phyloP scores from a whole-genome alignment of 1,140 invertebrate species.

The Zophobas morio region DNA sequence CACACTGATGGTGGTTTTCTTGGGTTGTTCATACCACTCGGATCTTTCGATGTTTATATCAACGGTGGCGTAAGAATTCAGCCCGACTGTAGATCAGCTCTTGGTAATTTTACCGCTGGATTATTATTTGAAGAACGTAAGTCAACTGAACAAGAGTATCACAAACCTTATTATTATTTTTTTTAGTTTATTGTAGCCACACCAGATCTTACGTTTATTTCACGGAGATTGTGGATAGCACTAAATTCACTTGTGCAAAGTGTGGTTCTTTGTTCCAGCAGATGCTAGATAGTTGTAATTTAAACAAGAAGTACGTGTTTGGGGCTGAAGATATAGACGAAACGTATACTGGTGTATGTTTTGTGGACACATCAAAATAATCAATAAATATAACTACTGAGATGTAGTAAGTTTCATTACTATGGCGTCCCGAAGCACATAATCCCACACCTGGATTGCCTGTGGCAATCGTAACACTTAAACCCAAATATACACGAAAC shows the following conservation, averaged over 20 bases:
- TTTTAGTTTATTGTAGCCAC: constrained; percentile 59
- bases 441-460: no score
- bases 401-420: background rate
- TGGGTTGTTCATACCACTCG: constrained; percentile 71
- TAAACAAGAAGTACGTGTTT: constrained; percentile 62
- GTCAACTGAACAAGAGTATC: constrained; percentile 2
- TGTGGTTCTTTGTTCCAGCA: constrained; percentile 68
- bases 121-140: constrained; percentile 54
- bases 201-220: constrained; percentile 54
- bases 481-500: no score
- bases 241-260: constrained; percentile 65
- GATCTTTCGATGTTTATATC: constrained; percentile 84
- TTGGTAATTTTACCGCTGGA: constrained; percentile 18
- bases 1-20: constrained; percentile 85
- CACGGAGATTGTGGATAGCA: constrained; percentile 63
- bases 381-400: background rate
- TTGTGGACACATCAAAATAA: constrained; percentile 66
- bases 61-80: constrained; percentile 76
- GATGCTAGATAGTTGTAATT: constrained; percentile 61
- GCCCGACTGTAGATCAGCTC: constrained; percentile 69
- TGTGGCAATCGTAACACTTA: no score
- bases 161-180: constrained; percentile 1
- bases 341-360: constrained; percentile 67
- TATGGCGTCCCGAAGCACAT: background rate
- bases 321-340: constrained; percentile 64